Evolutionary conservation across 2,888 invertebrate genomes (phyloP).

Genomic region (Metopia argyrocephala): DNA sequence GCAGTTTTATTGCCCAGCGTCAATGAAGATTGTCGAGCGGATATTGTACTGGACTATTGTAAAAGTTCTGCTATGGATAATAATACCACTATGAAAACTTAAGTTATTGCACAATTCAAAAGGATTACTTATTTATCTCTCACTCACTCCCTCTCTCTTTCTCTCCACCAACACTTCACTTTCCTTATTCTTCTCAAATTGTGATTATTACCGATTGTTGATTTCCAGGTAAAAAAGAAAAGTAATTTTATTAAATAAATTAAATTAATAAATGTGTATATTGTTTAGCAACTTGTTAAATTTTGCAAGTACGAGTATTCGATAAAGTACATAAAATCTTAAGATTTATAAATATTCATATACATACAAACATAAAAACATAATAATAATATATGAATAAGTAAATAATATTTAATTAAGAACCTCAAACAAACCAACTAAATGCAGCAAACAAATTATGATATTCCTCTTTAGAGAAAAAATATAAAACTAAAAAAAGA

Average conservation of each 20-base stretch:
- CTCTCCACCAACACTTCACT: background rate
- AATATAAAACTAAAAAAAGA: background rate
- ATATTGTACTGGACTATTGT: constrained; percentile 78
- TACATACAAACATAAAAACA: constrained; percentile 23
- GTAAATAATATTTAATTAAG: constrained; percentile 3
- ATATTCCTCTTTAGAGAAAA: constrained; percentile 7
- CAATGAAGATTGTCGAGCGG: constrained; percentile 77
- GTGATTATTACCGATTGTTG: constrained; percentile 50
- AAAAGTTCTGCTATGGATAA: constrained; percentile 69
- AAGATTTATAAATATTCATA: constrained; percentile 26
- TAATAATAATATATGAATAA: background rate
- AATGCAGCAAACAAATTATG: background rate
- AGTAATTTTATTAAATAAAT: background rate
- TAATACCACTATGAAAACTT: constrained; percentile 68
- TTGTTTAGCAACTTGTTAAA: constrained; percentile 59
- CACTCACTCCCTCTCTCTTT: background rate
- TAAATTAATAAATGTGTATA: constrained; percentile 13
- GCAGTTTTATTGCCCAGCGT: constrained; percentile 76
- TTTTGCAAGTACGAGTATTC: constrained; percentile 45
- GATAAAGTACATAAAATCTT: constrained; percentile 34
- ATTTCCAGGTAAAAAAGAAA: background rate
- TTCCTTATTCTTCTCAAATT: background rate
- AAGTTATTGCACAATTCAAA: constrained; percentile 17
- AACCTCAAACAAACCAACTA: background rate
- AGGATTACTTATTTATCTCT: background rate